These are phyloP conservation scores for Talpa occidentalis DNA, from an alignment of 2,113 vertebrate species.

Conservation along the genomic window DNA sequence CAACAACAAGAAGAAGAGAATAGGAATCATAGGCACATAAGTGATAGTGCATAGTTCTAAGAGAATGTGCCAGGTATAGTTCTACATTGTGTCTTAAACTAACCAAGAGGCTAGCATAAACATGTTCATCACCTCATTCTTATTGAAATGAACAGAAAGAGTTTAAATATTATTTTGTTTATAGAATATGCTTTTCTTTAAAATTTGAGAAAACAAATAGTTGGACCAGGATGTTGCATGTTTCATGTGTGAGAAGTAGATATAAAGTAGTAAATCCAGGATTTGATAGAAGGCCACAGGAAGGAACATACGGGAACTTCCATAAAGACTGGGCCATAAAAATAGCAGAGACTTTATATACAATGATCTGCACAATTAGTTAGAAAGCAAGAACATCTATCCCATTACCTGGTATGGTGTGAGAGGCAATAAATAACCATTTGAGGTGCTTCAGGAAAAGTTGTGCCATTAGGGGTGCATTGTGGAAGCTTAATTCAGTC, in stretches of 20 bases:
- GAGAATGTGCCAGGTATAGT: background rate
- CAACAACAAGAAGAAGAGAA: background rate
- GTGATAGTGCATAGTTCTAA: background rate
- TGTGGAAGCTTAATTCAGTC: background rate
- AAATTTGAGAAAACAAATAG: background rate
- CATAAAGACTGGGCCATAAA: background rate
- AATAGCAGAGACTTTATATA: background rate
- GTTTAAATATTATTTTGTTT: background rate
- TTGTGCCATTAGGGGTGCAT: background rate
- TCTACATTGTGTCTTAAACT: background rate
- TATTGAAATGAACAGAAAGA: background rate
- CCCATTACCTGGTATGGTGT: background rate
- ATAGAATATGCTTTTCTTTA: background rate
- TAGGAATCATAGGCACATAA: background rate
- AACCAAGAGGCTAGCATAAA: background rate
- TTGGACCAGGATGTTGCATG: rapidly evolving
- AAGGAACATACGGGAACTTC: background rate
- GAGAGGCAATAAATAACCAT: background rate
- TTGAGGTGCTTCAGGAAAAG: background rate
- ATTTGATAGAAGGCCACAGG: background rate
- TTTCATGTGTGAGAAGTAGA: background rate
- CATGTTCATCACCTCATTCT: background rate
- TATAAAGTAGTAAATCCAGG: background rate
- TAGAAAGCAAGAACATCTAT: background rate
- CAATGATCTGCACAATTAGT: background rate